These are phyloP conservation scores for Phyllostomus hastatus DNA, from an alignment of 2,113 vertebrate genomes.

Conservation along the genomic window DNA sequence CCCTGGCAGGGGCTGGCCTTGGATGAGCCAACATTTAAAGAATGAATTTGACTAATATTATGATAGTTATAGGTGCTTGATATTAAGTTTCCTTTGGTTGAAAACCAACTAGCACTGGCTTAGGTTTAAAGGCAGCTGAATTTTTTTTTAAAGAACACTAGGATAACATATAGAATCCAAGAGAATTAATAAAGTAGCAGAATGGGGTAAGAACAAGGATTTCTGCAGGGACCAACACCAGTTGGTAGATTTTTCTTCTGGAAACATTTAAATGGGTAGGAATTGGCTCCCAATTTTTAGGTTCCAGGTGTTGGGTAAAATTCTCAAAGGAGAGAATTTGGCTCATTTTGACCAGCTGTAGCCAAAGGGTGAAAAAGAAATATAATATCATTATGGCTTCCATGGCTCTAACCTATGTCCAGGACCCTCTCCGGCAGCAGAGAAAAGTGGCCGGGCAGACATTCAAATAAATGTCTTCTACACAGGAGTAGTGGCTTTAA, in stretches of 20 bases:
- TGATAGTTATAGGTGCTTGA: slow-evolving; percentile 7
- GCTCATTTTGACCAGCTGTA: neutral
- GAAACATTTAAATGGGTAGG: neutral
- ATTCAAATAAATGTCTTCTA: neutral
- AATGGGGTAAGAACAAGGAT: neutral
- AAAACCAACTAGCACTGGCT: slow-evolving; percentile 27
- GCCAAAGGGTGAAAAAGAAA: neutral
- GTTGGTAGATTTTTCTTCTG: slow-evolving; percentile 11
- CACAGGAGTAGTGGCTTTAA: neutral
- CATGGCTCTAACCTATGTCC: neutral
- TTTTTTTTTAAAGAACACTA: neutral
- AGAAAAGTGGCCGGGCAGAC: neutral
- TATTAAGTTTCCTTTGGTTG: slow-evolving; percentile 34
- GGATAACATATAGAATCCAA: slow-evolving; percentile 11
- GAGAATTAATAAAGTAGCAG: slow-evolving; percentile 50
- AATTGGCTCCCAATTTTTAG: slow-evolving; percentile 28
- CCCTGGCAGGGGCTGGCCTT: neutral
- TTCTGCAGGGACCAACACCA: neutral
- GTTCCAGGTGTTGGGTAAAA: neutral
- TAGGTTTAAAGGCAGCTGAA: neutral
- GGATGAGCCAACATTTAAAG: slow-evolving; percentile 39
- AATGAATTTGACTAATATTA: neutral
- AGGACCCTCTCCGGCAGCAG: neutral
- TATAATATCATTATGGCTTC: neutral
- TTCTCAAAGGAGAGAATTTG: slow-evolving; percentile 21